These are phyloP conservation scores for Chrysaora quinquecirrha DNA, from an alignment of 30 jellyfish, hydroid and myxozoan genomes.

Conservation along the genomic window DNA sequence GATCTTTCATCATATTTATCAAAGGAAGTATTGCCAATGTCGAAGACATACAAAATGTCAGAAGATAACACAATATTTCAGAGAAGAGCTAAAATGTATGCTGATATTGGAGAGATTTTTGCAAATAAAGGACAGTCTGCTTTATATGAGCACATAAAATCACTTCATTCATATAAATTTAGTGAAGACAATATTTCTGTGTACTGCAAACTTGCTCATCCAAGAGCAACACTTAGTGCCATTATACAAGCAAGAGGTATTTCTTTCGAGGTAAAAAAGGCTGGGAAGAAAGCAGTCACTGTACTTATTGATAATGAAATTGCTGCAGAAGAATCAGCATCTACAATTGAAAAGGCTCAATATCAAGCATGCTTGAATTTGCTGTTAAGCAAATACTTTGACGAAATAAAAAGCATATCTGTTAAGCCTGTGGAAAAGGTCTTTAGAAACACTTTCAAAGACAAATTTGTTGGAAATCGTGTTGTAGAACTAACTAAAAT, in stretches of 20 bases:
- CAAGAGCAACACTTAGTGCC: slow-evolving; percentile 21
- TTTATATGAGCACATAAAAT: background rate
- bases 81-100: slow-evolving; percentile 58
- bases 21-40: slow-evolving; percentile 46
- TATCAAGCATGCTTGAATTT: slow-evolving; percentile 42
- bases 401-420: slow-evolving; percentile 16
- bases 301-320: slow-evolving; percentile 20
- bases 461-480: slow-evolving; percentile 46
- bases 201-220: slow-evolving; percentile 62
- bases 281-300: slow-evolving; percentile 26
- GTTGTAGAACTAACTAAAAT: slow-evolving; percentile 17
- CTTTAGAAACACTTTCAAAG: slow-evolving; percentile 27
- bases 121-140: slow-evolving; percentile 42
- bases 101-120: slow-evolving; percentile 19
- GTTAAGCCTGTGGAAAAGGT: slow-evolving; percentile 17
- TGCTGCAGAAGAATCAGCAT: slow-evolving; percentile 39
- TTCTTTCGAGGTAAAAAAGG: slow-evolving; percentile 31
- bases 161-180: background rate
- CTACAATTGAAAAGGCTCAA: slow-evolving; percentile 46
- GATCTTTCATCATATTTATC: slow-evolving; percentile 26
- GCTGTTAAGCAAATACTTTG: slow-evolving; percentile 2
- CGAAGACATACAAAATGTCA: background rate
- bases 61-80: background rate
- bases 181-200: background rate
- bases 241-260: slow-evolving; percentile 6